Base-by-base conservation (phyloP, 2,888 invertebrate species). In the Taphrorychus bicolor region DNA sequence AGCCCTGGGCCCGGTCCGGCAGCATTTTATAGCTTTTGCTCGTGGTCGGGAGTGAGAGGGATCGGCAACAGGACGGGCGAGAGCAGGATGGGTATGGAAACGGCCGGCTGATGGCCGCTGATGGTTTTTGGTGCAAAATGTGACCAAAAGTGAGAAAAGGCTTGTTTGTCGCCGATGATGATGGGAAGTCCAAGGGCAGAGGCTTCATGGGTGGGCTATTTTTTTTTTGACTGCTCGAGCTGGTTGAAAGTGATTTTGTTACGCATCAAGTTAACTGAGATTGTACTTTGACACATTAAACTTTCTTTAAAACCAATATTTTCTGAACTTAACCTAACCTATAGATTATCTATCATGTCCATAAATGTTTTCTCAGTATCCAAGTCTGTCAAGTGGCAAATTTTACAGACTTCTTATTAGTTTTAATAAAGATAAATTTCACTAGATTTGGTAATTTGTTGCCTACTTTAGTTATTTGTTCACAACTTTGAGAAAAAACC, bases 21-120 rank as follows among this genome's bases (percentile, higher is more conserved):
- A n/a, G 23, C 49, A 17, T 70, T 70, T 60, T 70, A 70, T 70
- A 70, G 70, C 14, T 66, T 64, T 48, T n/a, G 53, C 21, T 22
- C 16, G 57, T 59, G 53, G 69, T 58, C 56, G 58, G 61, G 42
- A 53, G 63, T 49, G 68, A 66, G 68, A 60, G 48, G 54, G 56
- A 52, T 22, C 9, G 19, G 45, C 18, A n/a, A 24, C 56, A 24
- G 14, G 23, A 66, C 22, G 61, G 60, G 61, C 52, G 66, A 66
- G 66, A 66, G 65, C 23, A 61, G 19, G 61, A 66, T 58, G n/a
- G n/a, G n/a, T n/a, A n/a, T n/a, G 61, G 58, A 61, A 61, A 14
- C 49, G 54, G 18, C 24, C 32, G 32, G 51, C 19, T 14, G 41
- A n/a, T n/a, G n/a, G n/a, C n/a, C n/a, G n/a, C n/a, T n/a, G n/a